A percentile compares a stretch with the other conserved stretches of the same genome.
These are phyloP conservation scores for Marisa cornuarietis DNA, from an alignment of 1,140 invertebrate genomes.

Conservation along the genomic window DNA sequence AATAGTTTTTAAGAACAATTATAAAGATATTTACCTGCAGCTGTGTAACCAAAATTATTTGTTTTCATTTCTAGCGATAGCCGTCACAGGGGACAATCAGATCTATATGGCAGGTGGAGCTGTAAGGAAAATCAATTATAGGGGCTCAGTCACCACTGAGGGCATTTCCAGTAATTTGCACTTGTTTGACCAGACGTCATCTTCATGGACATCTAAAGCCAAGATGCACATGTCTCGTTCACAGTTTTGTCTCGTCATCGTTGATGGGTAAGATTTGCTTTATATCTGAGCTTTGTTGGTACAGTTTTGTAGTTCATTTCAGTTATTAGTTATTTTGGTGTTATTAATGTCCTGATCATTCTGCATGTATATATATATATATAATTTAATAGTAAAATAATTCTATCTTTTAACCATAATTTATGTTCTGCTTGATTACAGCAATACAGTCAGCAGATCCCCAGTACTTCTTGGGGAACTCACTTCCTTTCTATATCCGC, in stretches of 20 bases:
- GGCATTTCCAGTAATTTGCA: slow-evolving; percentile 58
- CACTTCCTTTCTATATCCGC: too few species aligned
- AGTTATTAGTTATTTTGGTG: too few species aligned
- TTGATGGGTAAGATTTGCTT: slow-evolving; percentile 52
- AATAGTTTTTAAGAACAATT: too few species aligned
- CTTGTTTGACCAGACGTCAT: slow-evolving; percentile 54
- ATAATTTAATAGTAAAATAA: too few species aligned
- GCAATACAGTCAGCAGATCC: too few species aligned
- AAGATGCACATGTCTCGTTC: slow-evolving; percentile 58
- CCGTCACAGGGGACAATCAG: slow-evolving; percentile 67
- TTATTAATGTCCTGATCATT: too few species aligned
- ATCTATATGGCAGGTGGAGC: slow-evolving; percentile 71
- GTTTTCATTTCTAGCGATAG: slow-evolving; percentile 47
- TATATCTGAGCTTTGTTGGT: neutral
- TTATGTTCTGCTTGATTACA: too few species aligned
- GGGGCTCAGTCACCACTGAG: slow-evolving; percentile 60
- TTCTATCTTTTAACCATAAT: too few species aligned
- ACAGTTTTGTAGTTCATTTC: neutral
- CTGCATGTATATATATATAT: too few species aligned
- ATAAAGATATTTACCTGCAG: neutral
- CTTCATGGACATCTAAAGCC: slow-evolving; percentile 52
- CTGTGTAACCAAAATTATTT: slow-evolving; percentile 1
- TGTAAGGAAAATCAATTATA: slow-evolving; percentile 61
- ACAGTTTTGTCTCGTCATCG: slow-evolving; percentile 58
- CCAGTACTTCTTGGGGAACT: too few species aligned